Evolutionary conservation across 2,113 vertebrate genomes (phyloP), one percentile per base, ranked within the genome.

Genomic region (Tetrao urogallus): DNA sequence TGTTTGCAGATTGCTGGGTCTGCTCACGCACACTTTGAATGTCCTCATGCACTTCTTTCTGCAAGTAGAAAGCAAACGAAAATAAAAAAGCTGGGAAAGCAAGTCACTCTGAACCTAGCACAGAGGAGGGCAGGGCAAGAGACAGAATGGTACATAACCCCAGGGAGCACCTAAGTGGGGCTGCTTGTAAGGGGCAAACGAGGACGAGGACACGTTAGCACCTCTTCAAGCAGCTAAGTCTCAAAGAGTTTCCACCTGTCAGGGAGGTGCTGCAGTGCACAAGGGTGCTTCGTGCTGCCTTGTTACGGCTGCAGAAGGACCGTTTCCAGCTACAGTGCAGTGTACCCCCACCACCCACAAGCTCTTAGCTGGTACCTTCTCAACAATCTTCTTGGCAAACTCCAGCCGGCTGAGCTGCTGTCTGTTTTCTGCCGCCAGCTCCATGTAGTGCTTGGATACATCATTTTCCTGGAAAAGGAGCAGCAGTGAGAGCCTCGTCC

Each of bases 1-100:
- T 95, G 76, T 85, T 98, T 96, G 98, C 88, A 13, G 97, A 96
- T 63, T 98, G 98, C 72, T 98, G 98, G 11, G 82, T 97, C 67
- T 98, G 90, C 17, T 97, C 92, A 14, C 21, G 89, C 52, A 97
- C 94, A 66, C 95, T 38, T 17, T 97, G 96, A 61, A 94, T 63
- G 66, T 98, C 96, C 89, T 98, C 98, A 12, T 95, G 95, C 67
- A 97, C 98, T 95, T 99, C 98, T 93, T 98, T 99, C 99, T 99
- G 96, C 75, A 84, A 83, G 75, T 91, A 30, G 45, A 76, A 86
- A 90, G 1, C 2, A 47, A 73, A 61, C 28, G 13, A 20, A 0
- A 17, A 43, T 43, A 70, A 21, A 2, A 43, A 18, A 5, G 30
- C 30, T 52, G 22, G 12, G 15, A 89, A 92, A 60, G 8, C 0